Evolutionary conservation across 2,888 invertebrate genomes (phyloP).

Genomic region (Phalera bucephala): DNA sequence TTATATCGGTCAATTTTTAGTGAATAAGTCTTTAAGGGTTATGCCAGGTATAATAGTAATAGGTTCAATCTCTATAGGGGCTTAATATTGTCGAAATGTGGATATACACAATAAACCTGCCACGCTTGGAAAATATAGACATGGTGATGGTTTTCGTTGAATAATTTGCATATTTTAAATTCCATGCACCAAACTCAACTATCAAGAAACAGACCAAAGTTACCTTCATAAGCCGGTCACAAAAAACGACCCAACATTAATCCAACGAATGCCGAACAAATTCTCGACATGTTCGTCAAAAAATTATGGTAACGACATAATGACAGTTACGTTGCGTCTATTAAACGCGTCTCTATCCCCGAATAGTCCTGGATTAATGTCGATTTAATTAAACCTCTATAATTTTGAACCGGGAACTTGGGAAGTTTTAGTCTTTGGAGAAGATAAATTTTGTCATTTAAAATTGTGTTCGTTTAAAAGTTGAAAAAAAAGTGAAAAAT

Average conservation of each 20-base stretch:
- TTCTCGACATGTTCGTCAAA: constrained; percentile 53
- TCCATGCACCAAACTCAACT: background rate
- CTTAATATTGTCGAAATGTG: too few species aligned
- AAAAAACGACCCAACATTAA: constrained; percentile 42
- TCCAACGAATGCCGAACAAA: constrained; percentile 54
- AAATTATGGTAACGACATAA: constrained; percentile 73
- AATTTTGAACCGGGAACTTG: constrained; percentile 59
- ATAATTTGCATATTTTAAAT: too few species aligned
- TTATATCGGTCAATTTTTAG: too few species aligned
- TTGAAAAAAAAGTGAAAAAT: too few species aligned
- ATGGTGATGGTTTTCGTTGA: too few species aligned
- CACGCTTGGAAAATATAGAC: too few species aligned
- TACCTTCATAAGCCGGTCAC: constrained; percentile 14
- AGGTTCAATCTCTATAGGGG: too few species aligned
- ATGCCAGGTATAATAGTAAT: too few species aligned
- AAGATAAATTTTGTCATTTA: constrained; percentile 21
- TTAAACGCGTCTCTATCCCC: constrained; percentile 64
- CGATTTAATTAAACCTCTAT: constrained; percentile 81
- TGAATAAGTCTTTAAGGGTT: too few species aligned
- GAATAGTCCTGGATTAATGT: constrained; percentile 74
- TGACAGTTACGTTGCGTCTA: constrained; percentile 59
- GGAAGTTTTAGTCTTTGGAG: constrained; percentile 24
- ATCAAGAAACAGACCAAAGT: background rate
- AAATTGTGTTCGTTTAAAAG: too few species aligned
- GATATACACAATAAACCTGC: too few species aligned